These are phyloP conservation scores for Athalia cordata DNA, from an alignment of 2,888 invertebrate genomes.

Conservation along the genomic window DNA sequence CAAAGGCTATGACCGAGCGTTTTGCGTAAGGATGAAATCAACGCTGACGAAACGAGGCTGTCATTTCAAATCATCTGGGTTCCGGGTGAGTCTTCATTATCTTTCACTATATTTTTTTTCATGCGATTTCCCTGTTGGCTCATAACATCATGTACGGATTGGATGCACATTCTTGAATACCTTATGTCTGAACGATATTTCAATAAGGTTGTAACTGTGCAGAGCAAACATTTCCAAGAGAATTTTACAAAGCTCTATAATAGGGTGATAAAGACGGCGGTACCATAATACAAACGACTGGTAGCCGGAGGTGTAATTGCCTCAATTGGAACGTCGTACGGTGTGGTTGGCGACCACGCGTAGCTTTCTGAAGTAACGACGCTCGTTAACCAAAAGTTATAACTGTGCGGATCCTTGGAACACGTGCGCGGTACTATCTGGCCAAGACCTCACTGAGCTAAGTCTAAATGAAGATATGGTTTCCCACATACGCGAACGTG, in stretches of 20 bases:
- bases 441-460: conserved; percentile 52
- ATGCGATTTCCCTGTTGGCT: background rate
- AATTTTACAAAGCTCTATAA: conserved; percentile 10
- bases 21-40: conserved; percentile 98
- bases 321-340: conserved; percentile 33
- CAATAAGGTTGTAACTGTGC: conserved; percentile 22
- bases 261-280: conserved; percentile 31
- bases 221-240: background rate
- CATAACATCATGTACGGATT: background rate
- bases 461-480: conserved; percentile 57
- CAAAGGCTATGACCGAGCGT: conserved; percentile 92
- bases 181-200: background rate
- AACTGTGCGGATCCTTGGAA: conserved; percentile 38
- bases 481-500: conserved; percentile 51
- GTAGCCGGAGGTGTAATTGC: conserved; percentile 37
- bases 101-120: conserved; percentile 58
- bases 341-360: conserved; percentile 15
- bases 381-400: conserved; percentile 42
- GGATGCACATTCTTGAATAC: conserved; percentile 63
- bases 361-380: conserved; percentile 37
- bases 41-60: conserved; percentile 97
- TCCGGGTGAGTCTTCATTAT: conserved; percentile 85
- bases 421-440: conserved; percentile 52
- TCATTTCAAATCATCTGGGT: conserved; percentile 97
- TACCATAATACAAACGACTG: conserved; percentile 33